Evolutionary conservation across 2,888 invertebrate genomes (phyloP), one percentile per base, ranked within the genome.

Genomic region (Candidula unifasciata): DNA sequence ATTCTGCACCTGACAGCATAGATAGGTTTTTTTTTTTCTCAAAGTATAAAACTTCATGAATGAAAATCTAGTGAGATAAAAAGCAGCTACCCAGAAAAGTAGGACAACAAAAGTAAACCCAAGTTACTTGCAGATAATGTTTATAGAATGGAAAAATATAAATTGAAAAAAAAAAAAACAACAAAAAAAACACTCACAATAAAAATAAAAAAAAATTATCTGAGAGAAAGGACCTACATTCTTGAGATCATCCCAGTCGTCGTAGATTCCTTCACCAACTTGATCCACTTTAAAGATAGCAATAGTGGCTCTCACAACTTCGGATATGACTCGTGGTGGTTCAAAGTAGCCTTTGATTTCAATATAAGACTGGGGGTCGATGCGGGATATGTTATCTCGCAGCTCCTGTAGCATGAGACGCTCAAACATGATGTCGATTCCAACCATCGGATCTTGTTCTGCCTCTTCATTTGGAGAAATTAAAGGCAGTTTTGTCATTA

Each of bases 341-440:
- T 91, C 92, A 66, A 90, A 90, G 87, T 93, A 93, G 83, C 92
- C 93, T 80, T 90, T 90, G 80, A 93, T 89, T 87, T 93, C 93
- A n/a, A 93, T 92, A 81, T 92, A 93, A 0, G 92, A 91, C 76
- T 90, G 90, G 6, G 89, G 89, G 83, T 93, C 92, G 64, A 93
- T 88, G 79, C 91, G 91, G 74, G 88, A 79, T 60, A 93, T 92
- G 79, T 93, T 93, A 84, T 93, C 91, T 33, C 93, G 85, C 69
- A 93, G 90, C 84, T 93, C 93, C 90, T 91, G 89, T 88, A 93
- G 88, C 93, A 93, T 93, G 52, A 93, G 88, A 16, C 93, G 90
- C 84, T 93, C 93, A 89, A 93, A 93, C 91, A 93, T 92, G 77
- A 93, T 91, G 85, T 93, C 93, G 86, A 92, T 91, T 69, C 92